Percentiles rank a stretch among this genome's conserved stretches.
Conservation (phyloP, 2,113 vertebrate species). For the Nerophis lumbriciformis region DNA sequence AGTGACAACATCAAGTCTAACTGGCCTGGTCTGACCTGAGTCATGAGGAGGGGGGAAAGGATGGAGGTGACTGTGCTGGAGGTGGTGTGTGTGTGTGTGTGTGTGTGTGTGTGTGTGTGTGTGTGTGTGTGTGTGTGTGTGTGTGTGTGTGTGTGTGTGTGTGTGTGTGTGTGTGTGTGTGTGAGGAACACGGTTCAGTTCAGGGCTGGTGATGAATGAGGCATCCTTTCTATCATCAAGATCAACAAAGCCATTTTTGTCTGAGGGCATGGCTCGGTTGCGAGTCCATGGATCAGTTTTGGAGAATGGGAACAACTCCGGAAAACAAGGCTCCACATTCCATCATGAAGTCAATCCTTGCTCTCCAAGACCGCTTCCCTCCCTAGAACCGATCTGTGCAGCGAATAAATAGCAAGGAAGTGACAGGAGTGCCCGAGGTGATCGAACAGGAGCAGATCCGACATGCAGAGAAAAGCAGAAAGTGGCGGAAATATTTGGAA, state of each 20-base stretch:
- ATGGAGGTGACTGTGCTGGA: slow-evolving; percentile 55
- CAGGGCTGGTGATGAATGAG: slow-evolving; percentile 5
- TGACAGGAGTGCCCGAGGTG: slow-evolving; percentile 57
- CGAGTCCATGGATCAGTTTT: slow-evolving; percentile 37
- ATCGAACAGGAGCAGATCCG: slow-evolving; percentile 43
- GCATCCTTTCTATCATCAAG: slow-evolving; percentile 18
- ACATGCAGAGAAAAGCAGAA: slow-evolving; percentile 68
- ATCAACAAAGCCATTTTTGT: slow-evolving; percentile 10
- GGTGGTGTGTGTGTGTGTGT: neutral
- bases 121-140: too few species aligned
- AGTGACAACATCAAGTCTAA: slow-evolving; percentile 16
- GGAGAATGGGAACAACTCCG: slow-evolving; percentile 27
- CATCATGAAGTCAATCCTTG: slow-evolving; percentile 10
- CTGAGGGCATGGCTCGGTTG: slow-evolving; percentile 36
- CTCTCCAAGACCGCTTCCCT: slow-evolving; percentile 7
- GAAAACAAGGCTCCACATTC: slow-evolving; percentile 23
- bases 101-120: too few species aligned
- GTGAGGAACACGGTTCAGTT: slow-evolving; percentile 15
- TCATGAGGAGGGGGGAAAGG: slow-evolving; percentile 16
- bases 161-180: slow-evolving; percentile 8
- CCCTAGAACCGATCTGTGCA: slow-evolving; percentile 35
- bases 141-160: neutral
- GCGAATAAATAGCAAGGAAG: slow-evolving; percentile 62
- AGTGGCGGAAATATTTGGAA: slow-evolving; percentile 16
- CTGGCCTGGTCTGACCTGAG: slow-evolving; percentile 30